phyloP scores from a whole-genome alignment of 1,140 invertebrate species.

The Bemisia tabaci region DNA sequence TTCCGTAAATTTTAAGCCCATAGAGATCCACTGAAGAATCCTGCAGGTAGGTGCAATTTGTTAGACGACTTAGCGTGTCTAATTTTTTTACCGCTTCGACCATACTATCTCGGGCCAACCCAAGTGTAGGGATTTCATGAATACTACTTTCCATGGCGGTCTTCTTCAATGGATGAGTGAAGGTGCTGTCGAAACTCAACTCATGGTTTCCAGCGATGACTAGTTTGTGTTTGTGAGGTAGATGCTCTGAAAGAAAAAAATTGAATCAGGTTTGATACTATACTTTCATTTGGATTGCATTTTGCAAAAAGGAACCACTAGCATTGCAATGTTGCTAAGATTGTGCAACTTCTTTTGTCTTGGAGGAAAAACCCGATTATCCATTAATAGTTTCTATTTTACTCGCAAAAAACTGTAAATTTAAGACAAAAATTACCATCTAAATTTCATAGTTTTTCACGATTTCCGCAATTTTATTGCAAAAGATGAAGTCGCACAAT shows the following conservation, averaged over 20 bases:
- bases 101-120: slow-evolving; percentile 46
- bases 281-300: no score
- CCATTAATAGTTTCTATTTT: no score
- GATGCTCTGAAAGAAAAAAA: slow-evolving; percentile 35
- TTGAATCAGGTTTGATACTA: no score
- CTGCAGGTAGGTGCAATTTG: slow-evolving; percentile 66
- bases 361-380: no score
- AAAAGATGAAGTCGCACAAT: no score
- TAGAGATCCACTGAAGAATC: slow-evolving; percentile 49
- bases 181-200: slow-evolving; percentile 61
- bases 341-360: no score
- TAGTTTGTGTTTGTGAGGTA: slow-evolving; percentile 71
- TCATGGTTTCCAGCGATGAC: slow-evolving; percentile 86
- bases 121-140: slow-evolving; percentile 50
- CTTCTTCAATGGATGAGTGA: slow-evolving; percentile 42
- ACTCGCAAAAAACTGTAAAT: no score
- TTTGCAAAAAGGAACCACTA: no score
- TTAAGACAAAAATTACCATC: no score
- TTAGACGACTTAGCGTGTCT: slow-evolving; percentile 50
- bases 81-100: slow-evolving; percentile 44
- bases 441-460: no score
- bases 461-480: no score
- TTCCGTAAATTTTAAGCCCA: slow-evolving; percentile 72
- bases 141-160: slow-evolving; percentile 30
- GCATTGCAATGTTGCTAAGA: no score